Evolutionary conservation across 2,113 vertebrate genomes (phyloP), one percentile per base, ranked within the genome.

Genomic region (Puffinus mauretanicus): DNA sequence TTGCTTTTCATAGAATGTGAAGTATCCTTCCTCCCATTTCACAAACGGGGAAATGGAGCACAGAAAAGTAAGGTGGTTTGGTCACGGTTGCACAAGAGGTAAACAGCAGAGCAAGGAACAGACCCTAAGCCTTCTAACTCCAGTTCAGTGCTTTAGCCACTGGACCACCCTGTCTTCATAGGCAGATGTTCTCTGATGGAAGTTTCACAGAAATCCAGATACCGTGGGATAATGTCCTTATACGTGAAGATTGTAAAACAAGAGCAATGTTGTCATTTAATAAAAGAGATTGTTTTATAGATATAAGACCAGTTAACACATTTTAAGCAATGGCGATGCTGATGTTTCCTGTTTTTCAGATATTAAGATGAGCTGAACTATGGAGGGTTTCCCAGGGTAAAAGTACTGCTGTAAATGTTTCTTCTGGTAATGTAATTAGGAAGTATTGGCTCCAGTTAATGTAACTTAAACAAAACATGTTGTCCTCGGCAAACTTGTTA

Each of bases 371-470:
- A 82, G 77, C 82, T 51, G 40, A 97, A 94, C 40, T n/a, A 79
- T 60, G 72, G 64, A 95, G 92, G 78, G 86, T 96, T 98, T 98
- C 97, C 95, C 90, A 78, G 94, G 97, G 93, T 90, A 92, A 76
- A 78, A 96, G 90, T 71, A 86, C 92, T 96, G 95, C 90, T 77
- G 70, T 60, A 95, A 96, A 96, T 96, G 90, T 97, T 98, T 98
- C 97, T 97, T 95, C 96, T 98, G 97, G 96, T 98, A 98, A 98
- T 98, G 97, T 85, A 98, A 98, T 98, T 98, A 98, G 98, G 97
- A 98, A 98, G 97, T 91, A 97, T 97, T 97, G 97, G 97, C 97
- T 96, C 51, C 94, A 97, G 97, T 93, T 97, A 97, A 97, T 96
- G 96, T 94, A 97, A 95, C 95, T 98, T 98, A 98, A 98, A 98